Conservation (phyloP, 2,797 vertebrate species). For the Leptodactylus fallax region DNA sequence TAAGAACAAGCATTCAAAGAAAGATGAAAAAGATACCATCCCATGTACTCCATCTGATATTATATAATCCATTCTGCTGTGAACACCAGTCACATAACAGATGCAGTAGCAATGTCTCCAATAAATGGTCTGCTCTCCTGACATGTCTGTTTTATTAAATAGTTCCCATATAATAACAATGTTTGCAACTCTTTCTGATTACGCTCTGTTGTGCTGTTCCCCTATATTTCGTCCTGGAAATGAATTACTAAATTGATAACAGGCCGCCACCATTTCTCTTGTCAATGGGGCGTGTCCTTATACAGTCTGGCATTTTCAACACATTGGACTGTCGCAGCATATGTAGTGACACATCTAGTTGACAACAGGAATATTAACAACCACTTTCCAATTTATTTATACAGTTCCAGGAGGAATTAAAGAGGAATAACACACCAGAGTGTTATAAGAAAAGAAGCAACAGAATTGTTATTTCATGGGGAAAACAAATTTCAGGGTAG, state of each 20-base stretch:
- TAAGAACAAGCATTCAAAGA: too few species aligned
- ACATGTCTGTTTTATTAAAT: not conserved
- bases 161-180: not conserved
- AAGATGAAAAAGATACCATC: too few species aligned
- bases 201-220: not conserved
- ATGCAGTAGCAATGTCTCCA: not conserved
- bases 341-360: too few species aligned
- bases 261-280: too few species aligned
- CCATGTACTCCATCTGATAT: not conserved
- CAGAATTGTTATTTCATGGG: too few species aligned
- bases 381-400: not conserved
- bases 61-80: not conserved
- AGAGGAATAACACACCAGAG: not conserved
- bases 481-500: too few species aligned
- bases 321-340: not conserved
- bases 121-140: not conserved
- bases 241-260: not conserved
- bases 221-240: not conserved
- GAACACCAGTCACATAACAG: not conserved
- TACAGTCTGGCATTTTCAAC: not conserved
- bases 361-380: too few species aligned
- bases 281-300: not conserved
- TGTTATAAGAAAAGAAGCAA: too few species aligned
- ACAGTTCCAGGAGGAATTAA: not conserved
- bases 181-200: not conserved